Conservation (phyloP, 2,113 vertebrate species). For the human region GRCh38 chr12:125409001-125409500, state of each 20-base stretch:
- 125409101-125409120: background rate
- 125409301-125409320: background rate
- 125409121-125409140: background rate
- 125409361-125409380: too few relatives aligned
- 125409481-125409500: background rate
- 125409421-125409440: background rate
- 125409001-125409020: background rate
- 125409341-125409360: too few relatives aligned
- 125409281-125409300: background rate
- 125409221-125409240: background rate
- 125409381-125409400: background rate
- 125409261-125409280: background rate
- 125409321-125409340: too few relatives aligned
- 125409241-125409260: background rate
- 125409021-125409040: too few relatives aligned
- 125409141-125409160: background rate
- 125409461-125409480: background rate
- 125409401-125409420: accelerated
- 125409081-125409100: background rate
- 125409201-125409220: background rate
- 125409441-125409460: background rate
- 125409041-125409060: background rate
- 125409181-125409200: background rate
- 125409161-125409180: background rate
- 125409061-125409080: background rate